Percentiles rank a stretch among this genome's conserved stretches.
Evolutionary conservation across 1,140 invertebrate species (phyloP).

Genomic region (Nasonia giraulti): DNA sequence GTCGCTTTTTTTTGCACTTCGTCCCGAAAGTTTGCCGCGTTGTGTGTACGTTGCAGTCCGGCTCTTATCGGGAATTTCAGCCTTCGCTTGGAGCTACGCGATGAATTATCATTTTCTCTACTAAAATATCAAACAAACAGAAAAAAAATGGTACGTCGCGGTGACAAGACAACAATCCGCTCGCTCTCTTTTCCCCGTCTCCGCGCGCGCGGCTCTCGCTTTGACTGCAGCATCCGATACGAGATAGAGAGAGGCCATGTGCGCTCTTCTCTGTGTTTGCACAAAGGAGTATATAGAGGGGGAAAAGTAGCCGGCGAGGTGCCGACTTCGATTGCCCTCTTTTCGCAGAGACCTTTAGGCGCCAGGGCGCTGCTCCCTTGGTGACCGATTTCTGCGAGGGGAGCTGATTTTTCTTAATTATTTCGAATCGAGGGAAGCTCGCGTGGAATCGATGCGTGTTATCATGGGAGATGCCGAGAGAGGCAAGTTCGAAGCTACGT

Average conservation of each 20-base stretch:
- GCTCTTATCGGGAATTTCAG: background rate
- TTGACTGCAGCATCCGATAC: background rate
- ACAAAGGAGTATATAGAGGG: background rate
- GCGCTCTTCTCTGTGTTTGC: background rate
- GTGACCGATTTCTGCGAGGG: too few relatives aligned
- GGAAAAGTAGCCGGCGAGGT: background rate
- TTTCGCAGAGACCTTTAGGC: background rate
- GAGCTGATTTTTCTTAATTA: background rate
- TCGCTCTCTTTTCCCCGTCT: background rate
- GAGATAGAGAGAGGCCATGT: background rate
- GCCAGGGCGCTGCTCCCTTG: background rate
- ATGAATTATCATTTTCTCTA: too few relatives aligned
- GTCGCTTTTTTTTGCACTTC: background rate
- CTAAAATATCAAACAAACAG: too few relatives aligned
- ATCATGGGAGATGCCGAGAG: background rate
- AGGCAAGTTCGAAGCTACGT: background rate
- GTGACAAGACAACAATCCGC: slow-evolving; percentile 6
- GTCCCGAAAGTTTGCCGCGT: background rate
- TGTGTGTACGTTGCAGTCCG: background rate
- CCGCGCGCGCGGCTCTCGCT: background rate
- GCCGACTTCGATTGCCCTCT: background rate
- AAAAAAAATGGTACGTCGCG: background rate
- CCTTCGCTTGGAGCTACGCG: too few relatives aligned
- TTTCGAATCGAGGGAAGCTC: background rate
- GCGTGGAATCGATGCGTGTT: background rate